Base-by-base conservation (phyloP, 2,797 vertebrate species). In the Agapornis canus region DNA sequence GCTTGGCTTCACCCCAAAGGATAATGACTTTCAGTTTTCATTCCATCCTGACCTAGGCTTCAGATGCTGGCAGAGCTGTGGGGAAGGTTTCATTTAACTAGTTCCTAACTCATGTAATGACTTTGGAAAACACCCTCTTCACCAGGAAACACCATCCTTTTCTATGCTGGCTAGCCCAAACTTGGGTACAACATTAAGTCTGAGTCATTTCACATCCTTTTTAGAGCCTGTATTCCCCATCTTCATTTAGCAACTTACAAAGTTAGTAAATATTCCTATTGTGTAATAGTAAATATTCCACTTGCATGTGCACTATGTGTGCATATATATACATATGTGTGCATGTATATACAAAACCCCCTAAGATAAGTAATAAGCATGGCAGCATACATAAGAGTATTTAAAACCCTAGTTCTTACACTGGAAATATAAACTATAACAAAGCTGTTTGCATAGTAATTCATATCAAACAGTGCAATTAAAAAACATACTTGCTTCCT, bases 21-120 rank as follows among this genome's bases (percentile, higher is more conserved):
- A 17, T 72, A 82, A 93, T 82, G 90, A 90, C 94, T 94, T 94
- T 88, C 78, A 82, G 60, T 92, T 94, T 95, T 90, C 60, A 29
- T 82, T 86, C 40, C 73, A 6, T 90, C 56, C 48, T 79, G 73
- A 79, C 13, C 77, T 45, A 56, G 9, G 73, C 86, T 92, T 89
- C 2, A 14, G 52, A 47, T 37, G 49, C 25, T 70, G 49, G 48
- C 25, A 91, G 65, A 81, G 31, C 25, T 60, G 40, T 73, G 66
- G 49, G 6, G 42, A 73, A 49, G 13, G 10, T 72, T 90, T 89
- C 21, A 57, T 84, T 80, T 61, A 89, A 61, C 59, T 45, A 22
- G 22, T 60, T 83, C 48, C 26, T 11, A 31, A 31, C 10, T 72
- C 7, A 43, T 12, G 8, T 6, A 57, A 57, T 29, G 25, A 42